Conservation (phyloP, 2,888 invertebrate genomes). For the Pristionchus arcanus region DNA sequence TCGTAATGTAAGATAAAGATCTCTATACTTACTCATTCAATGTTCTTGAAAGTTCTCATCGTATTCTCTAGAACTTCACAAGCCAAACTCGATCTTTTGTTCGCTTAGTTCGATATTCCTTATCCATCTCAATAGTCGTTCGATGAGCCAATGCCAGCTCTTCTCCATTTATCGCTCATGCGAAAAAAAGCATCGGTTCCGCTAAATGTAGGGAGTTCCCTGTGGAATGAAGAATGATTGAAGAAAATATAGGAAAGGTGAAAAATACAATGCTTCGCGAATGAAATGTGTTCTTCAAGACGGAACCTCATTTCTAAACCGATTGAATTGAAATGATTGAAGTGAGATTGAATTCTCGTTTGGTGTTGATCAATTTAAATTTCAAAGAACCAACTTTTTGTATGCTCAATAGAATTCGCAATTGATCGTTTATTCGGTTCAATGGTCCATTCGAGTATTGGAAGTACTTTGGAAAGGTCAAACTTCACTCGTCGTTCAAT, state of each 20-base stretch:
- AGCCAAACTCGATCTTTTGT: conserved; percentile 39
- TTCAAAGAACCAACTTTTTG: conserved; percentile 22
- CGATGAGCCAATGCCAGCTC: neutral
- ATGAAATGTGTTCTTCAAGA: neutral
- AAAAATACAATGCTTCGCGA: neutral
- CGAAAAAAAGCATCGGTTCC: conserved; percentile 21
- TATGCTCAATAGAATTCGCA: neutral
- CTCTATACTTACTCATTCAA: neutral
- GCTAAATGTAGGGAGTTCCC: neutral
- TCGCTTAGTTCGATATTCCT: conserved; percentile 9
- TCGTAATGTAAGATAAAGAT: conserved; percentile 41
- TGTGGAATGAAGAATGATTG: neutral
- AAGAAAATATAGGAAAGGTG: neutral
- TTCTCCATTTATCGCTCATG: neutral
- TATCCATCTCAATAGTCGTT: neutral
- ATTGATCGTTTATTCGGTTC: neutral
- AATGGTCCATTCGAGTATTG: neutral
- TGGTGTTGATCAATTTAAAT: conserved; percentile 5
- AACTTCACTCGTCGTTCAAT: neutral
- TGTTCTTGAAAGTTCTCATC: conserved; percentile 19
- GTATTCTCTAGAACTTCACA: neutral
- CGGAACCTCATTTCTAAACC: neutral
- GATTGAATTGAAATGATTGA: neutral
- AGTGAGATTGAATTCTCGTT: neutral
- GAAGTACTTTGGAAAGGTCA: neutral